Evolutionary conservation across 30 jellyfish, hydroid and myxozoan species (phyloP).

Genomic region (Aurelia sp.): DNA sequence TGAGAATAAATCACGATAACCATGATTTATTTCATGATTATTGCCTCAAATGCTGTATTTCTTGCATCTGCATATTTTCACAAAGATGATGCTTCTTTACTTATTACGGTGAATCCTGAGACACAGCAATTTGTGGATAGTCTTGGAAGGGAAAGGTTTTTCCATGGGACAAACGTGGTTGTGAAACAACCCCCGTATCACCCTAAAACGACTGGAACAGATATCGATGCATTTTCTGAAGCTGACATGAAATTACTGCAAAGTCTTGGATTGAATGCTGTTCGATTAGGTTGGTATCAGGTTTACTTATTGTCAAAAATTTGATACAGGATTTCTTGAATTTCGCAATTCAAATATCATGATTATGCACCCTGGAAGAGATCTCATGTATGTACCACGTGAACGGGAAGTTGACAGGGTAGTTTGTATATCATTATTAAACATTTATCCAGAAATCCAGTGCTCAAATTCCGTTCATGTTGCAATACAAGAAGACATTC

Average conservation of each 20-base stretch:
- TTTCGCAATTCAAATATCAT: too few relatives aligned
- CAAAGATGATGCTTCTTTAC: conserved; percentile 59
- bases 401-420: too few relatives aligned
- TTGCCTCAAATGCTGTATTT: background rate
- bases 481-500: too few relatives aligned
- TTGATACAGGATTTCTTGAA: too few relatives aligned
- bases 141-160: conserved; percentile 87
- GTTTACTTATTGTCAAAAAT: too few relatives aligned
- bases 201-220: conserved; percentile 82
- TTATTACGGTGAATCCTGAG: conserved; percentile 85
- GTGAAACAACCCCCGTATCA: conserved; percentile 89
- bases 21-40: background rate
- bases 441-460: too few relatives aligned
- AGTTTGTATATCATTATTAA: too few relatives aligned
- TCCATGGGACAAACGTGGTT: conserved; percentile 96
- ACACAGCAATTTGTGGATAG: conserved; percentile 82
- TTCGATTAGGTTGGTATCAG: conserved; percentile 75
- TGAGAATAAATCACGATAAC: too few relatives aligned
- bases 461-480: too few relatives aligned
- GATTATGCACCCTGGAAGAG: too few relatives aligned
- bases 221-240: conserved; percentile 81
- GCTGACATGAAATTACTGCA: conserved; percentile 85
- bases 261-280: conserved; percentile 82
- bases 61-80: background rate
- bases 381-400: too few relatives aligned